A percentile compares a stretch with the other conserved stretches of the same genome.
These are phyloP conservation scores for Macroglossus sobrinus DNA, from an alignment of 2,113 vertebrate species.

Conservation along the genomic window DNA sequence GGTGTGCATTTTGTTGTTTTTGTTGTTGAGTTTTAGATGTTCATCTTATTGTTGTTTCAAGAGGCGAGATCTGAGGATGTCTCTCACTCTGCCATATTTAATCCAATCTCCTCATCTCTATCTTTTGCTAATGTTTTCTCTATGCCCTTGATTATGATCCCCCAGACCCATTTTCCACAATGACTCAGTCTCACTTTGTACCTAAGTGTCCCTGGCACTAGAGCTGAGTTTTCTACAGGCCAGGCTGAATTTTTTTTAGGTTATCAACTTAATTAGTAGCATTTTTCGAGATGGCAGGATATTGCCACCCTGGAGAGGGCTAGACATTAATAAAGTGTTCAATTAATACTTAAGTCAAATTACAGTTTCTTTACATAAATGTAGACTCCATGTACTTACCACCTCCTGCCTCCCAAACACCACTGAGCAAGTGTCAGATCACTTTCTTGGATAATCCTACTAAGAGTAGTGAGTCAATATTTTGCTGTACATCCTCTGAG, in stretches of 20 bases:
- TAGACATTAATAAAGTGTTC: neutral
- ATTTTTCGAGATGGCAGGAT: neutral
- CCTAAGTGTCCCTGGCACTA: neutral
- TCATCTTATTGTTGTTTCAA: no score
- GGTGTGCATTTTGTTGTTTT: no score
- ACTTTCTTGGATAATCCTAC: neutral
- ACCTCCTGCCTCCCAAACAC: neutral
- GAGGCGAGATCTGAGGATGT: no score
- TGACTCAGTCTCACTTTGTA: neutral
- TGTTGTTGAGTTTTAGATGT: no score
- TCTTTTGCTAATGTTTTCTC: neutral
- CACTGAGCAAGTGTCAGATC: neutral
- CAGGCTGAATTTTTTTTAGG: neutral
- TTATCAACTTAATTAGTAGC: neutral
- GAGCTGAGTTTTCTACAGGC: neutral
- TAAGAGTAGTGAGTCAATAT: neutral
- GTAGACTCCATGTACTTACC: neutral
- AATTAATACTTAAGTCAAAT: neutral
- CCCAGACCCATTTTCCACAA: neutral
- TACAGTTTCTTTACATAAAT: neutral
- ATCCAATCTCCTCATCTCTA: neutral
- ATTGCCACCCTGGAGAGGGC: neutral
- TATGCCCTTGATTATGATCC: neutral
- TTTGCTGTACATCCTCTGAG: neutral
- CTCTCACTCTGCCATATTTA: no score